Base-by-base conservation (phyloP, 2,797 vertebrate species). In the Telmatherina bonti region DNA sequence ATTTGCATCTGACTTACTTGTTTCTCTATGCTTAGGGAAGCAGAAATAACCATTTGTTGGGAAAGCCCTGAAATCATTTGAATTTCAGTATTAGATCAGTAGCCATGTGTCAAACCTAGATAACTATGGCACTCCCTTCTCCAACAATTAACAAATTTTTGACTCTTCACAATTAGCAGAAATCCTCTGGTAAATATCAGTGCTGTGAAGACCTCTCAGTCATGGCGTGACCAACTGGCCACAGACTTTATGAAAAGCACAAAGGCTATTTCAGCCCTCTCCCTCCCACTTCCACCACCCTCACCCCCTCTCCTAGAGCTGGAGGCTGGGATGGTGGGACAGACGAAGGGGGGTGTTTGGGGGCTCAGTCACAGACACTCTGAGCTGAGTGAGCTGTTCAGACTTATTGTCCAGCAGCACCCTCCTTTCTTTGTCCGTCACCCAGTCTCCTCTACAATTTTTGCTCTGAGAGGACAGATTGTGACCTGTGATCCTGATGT, bases 371-470 rank as follows among this genome's bases (percentile, higher is more conserved):
- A 80, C 82, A 90, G 90, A 92, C 87, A 82, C 88, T 86, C 75
- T 91, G 91, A 91, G 86, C 84, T 84, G 83, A 78, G 82, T 91
- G 84, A 90, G 85, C 91, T 90, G 80, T 72, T 85, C 78, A 89
- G 89, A 85, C 85, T 81, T 77, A 84, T 90, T 92, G 90, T 93
- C 88, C 87, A 51, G 72, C 70, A 82, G 47, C 79, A 81, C 52
- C 67, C 77, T 80, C 81, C 83, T 88, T 89, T 89, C 78, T 89
- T 92, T 88, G 89, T 90, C 85, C 78, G 43, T 82, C 68, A 57
- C 49, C 62, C 72, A 74, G 76, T 80, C 43, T 77, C 76, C 62
- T 47, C 69, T 59, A 58, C 36, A 41, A 53, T 56, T 15, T 30
- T 18, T 56, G n/a, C 67, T 60, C 52, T 62, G 53, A 62, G 13